phyloP scores from a whole-genome alignment of 2,797 vertebrate species.

The Semaprochilodus insignis region DNA sequence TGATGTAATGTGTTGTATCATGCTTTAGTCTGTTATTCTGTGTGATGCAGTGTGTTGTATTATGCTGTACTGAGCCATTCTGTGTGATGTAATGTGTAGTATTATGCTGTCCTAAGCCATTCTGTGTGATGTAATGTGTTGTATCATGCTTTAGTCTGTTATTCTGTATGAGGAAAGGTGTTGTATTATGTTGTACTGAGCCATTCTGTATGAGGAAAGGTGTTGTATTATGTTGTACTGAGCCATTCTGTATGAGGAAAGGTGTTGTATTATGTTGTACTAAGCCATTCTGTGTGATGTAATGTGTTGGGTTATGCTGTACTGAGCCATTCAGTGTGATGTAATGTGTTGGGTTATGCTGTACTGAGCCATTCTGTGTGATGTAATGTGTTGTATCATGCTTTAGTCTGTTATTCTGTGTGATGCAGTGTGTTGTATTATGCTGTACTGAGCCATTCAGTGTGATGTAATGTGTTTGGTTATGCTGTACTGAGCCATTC shows the following conservation, averaged over 20 bases:
- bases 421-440: background rate
- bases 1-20: background rate
- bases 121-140: background rate
- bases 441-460: background rate
- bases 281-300: too few relatives aligned
- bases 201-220: too few relatives aligned
- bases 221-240: background rate
- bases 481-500: too few relatives aligned
- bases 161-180: too few relatives aligned
- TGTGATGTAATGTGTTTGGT: too few relatives aligned
- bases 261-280: background rate
- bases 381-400: background rate
- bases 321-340: background rate
- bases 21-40: background rate
- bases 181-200: background rate
- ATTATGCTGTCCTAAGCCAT: background rate
- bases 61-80: too few relatives aligned
- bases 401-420: background rate
- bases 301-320: background rate
- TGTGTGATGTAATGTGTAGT: background rate
- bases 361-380: background rate
- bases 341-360: too few relatives aligned
- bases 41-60: background rate
- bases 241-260: background rate
- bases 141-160: background rate